These are phyloP conservation scores for Lipophrys pholis DNA, from an alignment of 2,113 vertebrate species.

Conservation along the genomic window DNA sequence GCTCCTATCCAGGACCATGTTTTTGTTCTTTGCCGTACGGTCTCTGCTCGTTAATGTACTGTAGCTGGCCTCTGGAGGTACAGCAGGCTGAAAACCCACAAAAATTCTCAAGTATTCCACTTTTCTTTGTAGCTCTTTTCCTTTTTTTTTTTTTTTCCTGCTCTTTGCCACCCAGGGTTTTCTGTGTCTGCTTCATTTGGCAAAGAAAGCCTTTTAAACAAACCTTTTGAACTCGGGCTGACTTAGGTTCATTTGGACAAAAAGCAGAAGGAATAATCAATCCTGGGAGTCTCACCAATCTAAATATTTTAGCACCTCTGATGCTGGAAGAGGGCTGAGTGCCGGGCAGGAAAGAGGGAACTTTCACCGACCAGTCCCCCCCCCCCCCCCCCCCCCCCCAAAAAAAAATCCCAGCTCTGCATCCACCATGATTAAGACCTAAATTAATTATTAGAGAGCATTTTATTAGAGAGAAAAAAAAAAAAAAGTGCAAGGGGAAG, in stretches of 20 bases:
- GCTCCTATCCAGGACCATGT: constrained; percentile 41
- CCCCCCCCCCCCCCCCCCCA: no score
- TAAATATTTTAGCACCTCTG: constrained; percentile 69
- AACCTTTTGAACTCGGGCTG: constrained; percentile 62
- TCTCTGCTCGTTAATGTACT: constrained; percentile 53
- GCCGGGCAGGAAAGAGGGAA: constrained; percentile 6
- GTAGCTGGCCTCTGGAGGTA: constrained; percentile 54
- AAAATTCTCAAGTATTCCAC: constrained; percentile 56
- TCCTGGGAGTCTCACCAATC: constrained; percentile 43
- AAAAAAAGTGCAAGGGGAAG: constrained; percentile 27
- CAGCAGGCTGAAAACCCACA: constrained; percentile 26
- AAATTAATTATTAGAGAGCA: constrained; percentile 55
- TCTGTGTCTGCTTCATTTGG: constrained; percentile 23
- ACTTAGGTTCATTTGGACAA: constrained; percentile 54
- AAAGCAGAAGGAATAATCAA: constrained; percentile 48
- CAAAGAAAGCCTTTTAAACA: constrained; percentile 44
- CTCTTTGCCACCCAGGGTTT: constrained; percentile 42
- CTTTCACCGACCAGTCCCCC: constrained; percentile 20
- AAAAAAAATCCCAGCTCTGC: constrained; percentile 39
- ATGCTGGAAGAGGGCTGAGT: constrained; percentile 30
- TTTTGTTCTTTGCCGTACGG: constrained; percentile 11
- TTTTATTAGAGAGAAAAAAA: constrained; percentile 59
- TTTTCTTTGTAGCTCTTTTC: constrained; percentile 11
- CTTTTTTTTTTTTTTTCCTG: constrained; percentile 18
- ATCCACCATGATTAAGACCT: constrained; percentile 49